Evolutionary conservation across 2,888 invertebrate species (phyloP).

Genomic region (Acrocera orbiculus): DNA sequence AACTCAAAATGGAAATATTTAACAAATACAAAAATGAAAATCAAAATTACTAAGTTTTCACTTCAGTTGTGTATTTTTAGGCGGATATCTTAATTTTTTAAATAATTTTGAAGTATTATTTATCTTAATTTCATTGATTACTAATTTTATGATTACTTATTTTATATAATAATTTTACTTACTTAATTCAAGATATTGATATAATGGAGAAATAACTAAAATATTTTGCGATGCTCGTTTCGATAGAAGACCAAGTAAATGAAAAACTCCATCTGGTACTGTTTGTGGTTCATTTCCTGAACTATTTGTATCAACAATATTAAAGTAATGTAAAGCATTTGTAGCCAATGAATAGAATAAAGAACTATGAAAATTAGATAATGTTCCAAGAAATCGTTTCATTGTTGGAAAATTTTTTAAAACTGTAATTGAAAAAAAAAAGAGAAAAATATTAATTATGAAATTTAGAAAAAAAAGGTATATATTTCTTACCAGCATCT

Average conservation of each 20-base stretch:
- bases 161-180: conserved; percentile 9
- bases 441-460: conserved; percentile 1
- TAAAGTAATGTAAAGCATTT: conserved; percentile 29
- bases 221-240: conserved; percentile 56
- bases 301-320: conserved; percentile 21
- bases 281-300: conserved; percentile 46
- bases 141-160: no score
- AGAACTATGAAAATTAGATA: conserved; percentile 57
- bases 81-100: no score
- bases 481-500: conserved; percentile 43
- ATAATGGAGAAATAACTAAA: conserved; percentile 58
- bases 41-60: no score
- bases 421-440: no score
- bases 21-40: no score
- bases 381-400: conserved; percentile 61
- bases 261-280: conserved; percentile 75
- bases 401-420: conserved; percentile 62
- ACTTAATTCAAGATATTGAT: conserved; percentile 43
- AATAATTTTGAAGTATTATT: no score
- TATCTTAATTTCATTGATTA: no score
- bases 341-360: conserved; percentile 49
- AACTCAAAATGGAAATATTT: no score
- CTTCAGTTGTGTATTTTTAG: no score
- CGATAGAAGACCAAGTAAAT: conserved; percentile 60
- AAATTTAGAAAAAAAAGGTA: neutral